Evolutionary conservation across 2,113 vertebrate genomes (phyloP), one percentile per base, ranked within the genome.

Genomic region (Hippocampus mohnikei): DNA sequence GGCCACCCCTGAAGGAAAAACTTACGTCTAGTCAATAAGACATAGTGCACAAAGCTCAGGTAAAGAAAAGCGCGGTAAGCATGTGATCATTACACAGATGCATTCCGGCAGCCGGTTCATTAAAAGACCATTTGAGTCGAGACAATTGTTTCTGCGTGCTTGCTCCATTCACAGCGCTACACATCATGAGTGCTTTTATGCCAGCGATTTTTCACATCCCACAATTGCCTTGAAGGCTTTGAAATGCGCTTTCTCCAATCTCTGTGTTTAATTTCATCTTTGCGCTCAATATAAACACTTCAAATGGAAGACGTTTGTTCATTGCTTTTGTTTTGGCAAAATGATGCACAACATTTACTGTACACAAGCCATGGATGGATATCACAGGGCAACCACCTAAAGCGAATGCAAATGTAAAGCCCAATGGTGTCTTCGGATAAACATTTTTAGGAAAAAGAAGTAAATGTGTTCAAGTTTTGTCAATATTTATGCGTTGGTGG

Each of bases 81-180:
- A 18, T 29, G 10, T 60, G 8, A 75, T 65, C 20, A 64, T 66
- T 68, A 58, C 10, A 60, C 7, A 44, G 33, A 73, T 73, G 53
- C 29, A 29, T 67, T 21, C 37, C 50, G 62, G 74, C 68, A 69
- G 27, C 71, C 55, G 50, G 42, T 60, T 52, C 3, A 53, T 74
- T 71, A 64, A 67, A 74, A 41, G 52, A 42, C 46, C 56, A 70
- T 1, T 27, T 42, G 1, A 55, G 29, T 66, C 62, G 3, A 25
- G 41, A 44, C 62, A 64, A 64, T 64, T 44, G 13, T 60, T 63
- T 69, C 40, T 33, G 50, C 60, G 65, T 44, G 48, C 44, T 37
- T 40, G 23, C 33, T 59, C 33, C 18, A 62, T 69, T 66, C 25
- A 50, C 66, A 68, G 21, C 56, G 48, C n/a, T 67, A 48, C 29